Percentiles rank a stretch among this genome's conserved stretches.
Conservation (phyloP, 2,797 vertebrate species). For the Malurus splendens region DNA sequence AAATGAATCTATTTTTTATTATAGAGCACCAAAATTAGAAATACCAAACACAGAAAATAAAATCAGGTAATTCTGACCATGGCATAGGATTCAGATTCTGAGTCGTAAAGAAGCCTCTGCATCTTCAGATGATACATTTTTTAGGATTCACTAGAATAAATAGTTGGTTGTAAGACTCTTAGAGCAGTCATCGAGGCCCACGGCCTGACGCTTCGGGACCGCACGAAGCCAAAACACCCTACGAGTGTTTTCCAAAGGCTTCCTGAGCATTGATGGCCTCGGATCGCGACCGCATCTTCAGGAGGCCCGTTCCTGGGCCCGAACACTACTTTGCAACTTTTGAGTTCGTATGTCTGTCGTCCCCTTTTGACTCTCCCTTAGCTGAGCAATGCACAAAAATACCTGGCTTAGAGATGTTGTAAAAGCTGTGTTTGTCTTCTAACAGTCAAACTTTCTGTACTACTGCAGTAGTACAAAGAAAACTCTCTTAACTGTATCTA, state of each 20-base stretch:
- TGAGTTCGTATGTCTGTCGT: accelerated
- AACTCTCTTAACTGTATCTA: not conserved
- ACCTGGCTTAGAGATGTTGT: not conserved
- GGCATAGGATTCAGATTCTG: not conserved
- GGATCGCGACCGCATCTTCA: not conserved
- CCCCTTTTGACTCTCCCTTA: not conserved
- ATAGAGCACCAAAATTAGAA: not conserved
- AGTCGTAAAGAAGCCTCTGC: not conserved
- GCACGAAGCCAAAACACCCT: not conserved
- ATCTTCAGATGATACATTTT: not conserved
- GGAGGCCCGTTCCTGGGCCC: not conserved
- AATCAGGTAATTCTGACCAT: not conserved
- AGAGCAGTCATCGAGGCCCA: not conserved
- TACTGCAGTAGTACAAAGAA: not conserved
- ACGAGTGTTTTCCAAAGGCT: not conserved
- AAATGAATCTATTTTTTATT: not conserved
- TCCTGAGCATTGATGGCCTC: not conserved
- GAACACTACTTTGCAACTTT: not conserved
- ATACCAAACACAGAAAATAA: not conserved
- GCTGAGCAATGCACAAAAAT: not conserved
- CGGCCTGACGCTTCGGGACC: not conserved
- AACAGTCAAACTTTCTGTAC: not conserved
- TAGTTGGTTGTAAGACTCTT: not conserved
- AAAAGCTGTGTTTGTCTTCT: not conserved
- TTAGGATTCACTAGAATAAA: not conserved